Percentiles rank a stretch among this genome's conserved stretches.
Evolutionary conservation across 2,113 vertebrate genomes (phyloP).

Genomic region (Suncus etruscus): DNA sequence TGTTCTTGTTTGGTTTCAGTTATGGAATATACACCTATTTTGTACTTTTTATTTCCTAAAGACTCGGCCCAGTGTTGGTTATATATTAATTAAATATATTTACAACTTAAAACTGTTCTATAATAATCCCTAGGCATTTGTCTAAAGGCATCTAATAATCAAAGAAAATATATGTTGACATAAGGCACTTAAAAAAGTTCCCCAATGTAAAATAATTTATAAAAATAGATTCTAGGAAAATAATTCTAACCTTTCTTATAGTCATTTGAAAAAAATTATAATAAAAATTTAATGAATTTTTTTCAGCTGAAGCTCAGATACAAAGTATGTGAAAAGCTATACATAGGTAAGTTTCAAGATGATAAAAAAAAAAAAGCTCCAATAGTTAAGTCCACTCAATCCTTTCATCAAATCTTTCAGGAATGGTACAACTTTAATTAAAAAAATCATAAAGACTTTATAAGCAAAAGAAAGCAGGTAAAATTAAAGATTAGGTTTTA

Average conservation of each 20-base stretch:
- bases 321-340: constrained; percentile 28
- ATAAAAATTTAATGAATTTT: constrained; percentile 52
- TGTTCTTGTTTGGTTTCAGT: no score
- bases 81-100: background rate
- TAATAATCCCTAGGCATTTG: constrained; percentile 75
- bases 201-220: constrained; percentile 65
- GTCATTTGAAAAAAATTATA: constrained; percentile 22
- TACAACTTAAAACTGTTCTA: constrained; percentile 16
- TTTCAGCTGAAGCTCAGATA: constrained; percentile 59
- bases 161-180: constrained; percentile 77
- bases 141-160: constrained; percentile 82
- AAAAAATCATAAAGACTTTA: constrained; percentile 39
- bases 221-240: constrained; percentile 32
- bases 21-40: background rate
- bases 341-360: constrained; percentile 21
- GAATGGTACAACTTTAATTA: constrained; percentile 14
- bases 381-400: background rate
- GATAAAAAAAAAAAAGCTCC: background rate
- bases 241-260: constrained; percentile 18
- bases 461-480: constrained; percentile 39
- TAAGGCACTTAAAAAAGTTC: constrained; percentile 68
- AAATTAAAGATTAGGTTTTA: constrained; percentile 52
- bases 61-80: background rate
- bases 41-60: background rate
- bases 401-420: constrained; percentile 25